Conservation (phyloP, 2,888 invertebrate species). For the Cosmia pyralina region DNA sequence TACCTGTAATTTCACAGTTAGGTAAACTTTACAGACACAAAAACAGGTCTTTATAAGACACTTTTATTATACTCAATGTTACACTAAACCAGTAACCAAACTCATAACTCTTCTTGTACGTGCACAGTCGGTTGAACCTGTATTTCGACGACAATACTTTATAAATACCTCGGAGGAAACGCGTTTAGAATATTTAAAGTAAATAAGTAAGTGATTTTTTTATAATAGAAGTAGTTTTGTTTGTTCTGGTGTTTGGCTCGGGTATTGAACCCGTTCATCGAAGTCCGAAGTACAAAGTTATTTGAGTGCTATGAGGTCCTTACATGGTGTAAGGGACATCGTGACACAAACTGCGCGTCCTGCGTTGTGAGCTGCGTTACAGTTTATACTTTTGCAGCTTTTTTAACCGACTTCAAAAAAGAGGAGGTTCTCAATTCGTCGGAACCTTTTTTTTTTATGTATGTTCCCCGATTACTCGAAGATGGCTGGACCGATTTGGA, state of each 20-base stretch:
- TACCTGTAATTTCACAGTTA: not conserved
- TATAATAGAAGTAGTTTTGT: not conserved
- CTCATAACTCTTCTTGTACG: constrained; percentile 25
- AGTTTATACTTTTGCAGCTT: no score
- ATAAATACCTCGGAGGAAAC: not conserved
- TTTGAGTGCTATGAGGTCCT: not conserved
- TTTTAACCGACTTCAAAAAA: no score
- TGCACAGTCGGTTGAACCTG: constrained; percentile 17
- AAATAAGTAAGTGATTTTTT: constrained; percentile 3
- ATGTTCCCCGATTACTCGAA: no score
- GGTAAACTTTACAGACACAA: not conserved
- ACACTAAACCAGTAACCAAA: constrained; percentile 38
- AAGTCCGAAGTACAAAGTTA: constrained; percentile 1
- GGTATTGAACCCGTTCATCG: constrained; percentile 10
- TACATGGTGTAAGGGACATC: no score
- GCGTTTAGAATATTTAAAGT: constrained; percentile 24
- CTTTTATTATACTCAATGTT: constrained; percentile 17
- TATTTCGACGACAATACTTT: not conserved
- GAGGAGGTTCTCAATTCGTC: no score
- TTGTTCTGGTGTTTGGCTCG: not conserved
- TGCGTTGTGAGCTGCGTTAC: no score
- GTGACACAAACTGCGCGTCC: no score
- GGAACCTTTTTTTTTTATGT: no score
- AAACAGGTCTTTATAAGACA: not conserved
- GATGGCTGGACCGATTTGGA: no score